These are phyloP conservation scores for Squalus acanthias DNA, from an alignment of 2,797 vertebrate genomes.

Conservation along the genomic window DNA sequence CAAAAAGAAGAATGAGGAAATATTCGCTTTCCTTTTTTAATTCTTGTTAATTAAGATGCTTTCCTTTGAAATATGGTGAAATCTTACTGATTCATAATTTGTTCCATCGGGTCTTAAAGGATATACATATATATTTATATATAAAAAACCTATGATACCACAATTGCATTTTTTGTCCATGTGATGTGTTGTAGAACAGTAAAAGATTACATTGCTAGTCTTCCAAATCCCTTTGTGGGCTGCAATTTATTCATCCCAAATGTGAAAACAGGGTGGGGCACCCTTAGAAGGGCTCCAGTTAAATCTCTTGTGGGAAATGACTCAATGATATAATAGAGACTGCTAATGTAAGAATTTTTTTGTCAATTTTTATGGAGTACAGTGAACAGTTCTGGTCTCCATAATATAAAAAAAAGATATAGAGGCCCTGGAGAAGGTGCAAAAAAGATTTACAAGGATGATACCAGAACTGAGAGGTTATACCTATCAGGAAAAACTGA, in stretches of 20 bases:
- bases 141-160: neutral
- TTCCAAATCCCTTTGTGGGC: neutral
- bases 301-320: neutral
- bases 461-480: neutral
- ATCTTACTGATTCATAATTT: neutral
- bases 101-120: neutral
- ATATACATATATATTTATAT: neutral
- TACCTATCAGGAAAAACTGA: neutral
- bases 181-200: neutral
- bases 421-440: neutral
- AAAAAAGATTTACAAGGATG: neutral
- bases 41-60: neutral
- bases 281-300: neutral
- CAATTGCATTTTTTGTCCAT: neutral
- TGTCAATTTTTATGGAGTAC: neutral
- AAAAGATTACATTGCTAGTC: neutral
- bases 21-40: neutral
- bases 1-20: neutral
- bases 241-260: neutral
- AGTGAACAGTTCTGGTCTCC: neutral
- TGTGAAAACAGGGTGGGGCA: neutral
- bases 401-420: neutral
- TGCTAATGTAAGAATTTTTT: neutral
- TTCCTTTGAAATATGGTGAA: constrained; percentile 14
- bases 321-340: neutral